Evolutionary conservation across 2,888 invertebrate species (phyloP).

Genomic region (Mayetiola destructor): DNA sequence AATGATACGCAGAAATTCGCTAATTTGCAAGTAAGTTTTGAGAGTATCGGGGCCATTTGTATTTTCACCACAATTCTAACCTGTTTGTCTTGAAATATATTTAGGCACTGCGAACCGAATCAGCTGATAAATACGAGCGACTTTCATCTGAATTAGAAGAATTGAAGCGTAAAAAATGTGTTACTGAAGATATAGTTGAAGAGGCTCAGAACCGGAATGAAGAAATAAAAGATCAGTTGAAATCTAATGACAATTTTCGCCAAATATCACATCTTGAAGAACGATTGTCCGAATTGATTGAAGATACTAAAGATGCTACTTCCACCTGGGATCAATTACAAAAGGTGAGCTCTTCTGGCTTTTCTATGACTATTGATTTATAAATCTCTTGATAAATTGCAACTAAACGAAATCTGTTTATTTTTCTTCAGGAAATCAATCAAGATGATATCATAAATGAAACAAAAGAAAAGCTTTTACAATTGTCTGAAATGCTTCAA

Average conservation of each 20-base stretch:
- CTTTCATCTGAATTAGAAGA: slow-evolving; percentile 20
- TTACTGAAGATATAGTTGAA: slow-evolving; percentile 21
- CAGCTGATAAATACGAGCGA: slow-evolving; percentile 20
- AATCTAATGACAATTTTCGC: slow-evolving; percentile 21
- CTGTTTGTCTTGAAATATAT: not conserved
- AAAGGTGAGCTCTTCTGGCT: not conserved
- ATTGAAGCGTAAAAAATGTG: slow-evolving; percentile 20
- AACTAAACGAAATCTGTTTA: not conserved
- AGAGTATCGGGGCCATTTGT: not conserved
- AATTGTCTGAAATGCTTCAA: not conserved
- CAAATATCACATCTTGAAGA: slow-evolving; percentile 23
- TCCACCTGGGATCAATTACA: slow-evolving; percentile 15
- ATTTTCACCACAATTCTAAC: not conserved
- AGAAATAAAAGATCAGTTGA: slow-evolving; percentile 20
- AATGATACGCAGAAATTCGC: slow-evolving; percentile 20
- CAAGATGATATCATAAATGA: not conserved
- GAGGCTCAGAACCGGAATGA: slow-evolving; percentile 19
- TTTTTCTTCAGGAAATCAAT: not conserved
- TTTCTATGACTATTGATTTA: not conserved
- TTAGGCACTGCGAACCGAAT: slow-evolving; percentile 19
- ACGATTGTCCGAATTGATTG: slow-evolving; percentile 19
- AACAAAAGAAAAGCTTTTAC: not conserved
- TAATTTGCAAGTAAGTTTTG: slow-evolving; percentile 19
- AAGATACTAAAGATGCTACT: slow-evolving; percentile 21
- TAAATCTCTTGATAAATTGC: not conserved